Evolutionary conservation across 2,113 vertebrate genomes (phyloP).

Genomic region (Boulengeromyrus knoepffleri): DNA sequence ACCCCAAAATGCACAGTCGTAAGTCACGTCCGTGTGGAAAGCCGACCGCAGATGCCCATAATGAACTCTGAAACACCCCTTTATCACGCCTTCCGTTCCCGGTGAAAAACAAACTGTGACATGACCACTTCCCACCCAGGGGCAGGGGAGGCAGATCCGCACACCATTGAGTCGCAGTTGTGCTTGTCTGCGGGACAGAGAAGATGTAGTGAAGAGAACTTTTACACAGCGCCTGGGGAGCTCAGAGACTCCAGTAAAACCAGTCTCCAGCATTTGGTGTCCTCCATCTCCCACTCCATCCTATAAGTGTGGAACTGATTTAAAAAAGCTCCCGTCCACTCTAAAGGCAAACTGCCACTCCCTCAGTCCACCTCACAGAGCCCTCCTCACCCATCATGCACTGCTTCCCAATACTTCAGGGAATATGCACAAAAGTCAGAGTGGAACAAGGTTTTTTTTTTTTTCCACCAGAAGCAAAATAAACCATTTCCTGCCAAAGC

Average conservation of each 20-base stretch:
- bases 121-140: background rate
- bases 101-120: background rate
- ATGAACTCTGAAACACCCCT: background rate
- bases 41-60: background rate
- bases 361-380: background rate
- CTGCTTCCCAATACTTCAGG: constrained; percentile 30
- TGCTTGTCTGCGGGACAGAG: constrained; percentile 31
- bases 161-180: background rate
- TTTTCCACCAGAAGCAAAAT: constrained; percentile 68
- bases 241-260: constrained; percentile 15
- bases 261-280: constrained; percentile 39
- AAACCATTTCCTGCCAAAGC: constrained; percentile 74
- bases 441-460: constrained; percentile 30
- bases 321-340: background rate
- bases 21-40: background rate
- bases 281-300: constrained; percentile 17
- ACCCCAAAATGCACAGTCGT: background rate
- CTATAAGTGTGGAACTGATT: background rate
- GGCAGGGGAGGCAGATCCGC: background rate
- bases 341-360: background rate
- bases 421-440: constrained; percentile 21
- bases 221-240: constrained; percentile 42
- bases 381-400: background rate
- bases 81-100: background rate
- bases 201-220: constrained; percentile 53